Base-by-base conservation (phyloP, 2,797 vertebrate species). In the Agapornis canus region DNA sequence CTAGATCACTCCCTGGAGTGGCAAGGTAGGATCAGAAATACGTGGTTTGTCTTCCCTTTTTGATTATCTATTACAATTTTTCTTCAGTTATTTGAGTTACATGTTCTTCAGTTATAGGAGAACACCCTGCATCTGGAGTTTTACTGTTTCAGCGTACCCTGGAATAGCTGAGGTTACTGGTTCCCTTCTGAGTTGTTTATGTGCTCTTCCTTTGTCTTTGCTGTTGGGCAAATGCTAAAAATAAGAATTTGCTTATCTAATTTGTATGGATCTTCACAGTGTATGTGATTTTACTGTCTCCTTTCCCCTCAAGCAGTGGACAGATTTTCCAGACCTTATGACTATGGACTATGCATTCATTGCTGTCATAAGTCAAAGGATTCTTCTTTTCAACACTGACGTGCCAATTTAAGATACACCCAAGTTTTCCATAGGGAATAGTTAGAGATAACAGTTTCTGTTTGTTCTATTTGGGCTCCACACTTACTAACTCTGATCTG, bases 211-310 rank as follows among this genome's bases (percentile, higher is more conserved):
- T 77, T 93, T 85, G 87, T 65, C 92, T 92, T 95, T 95, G 94
- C 95, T 93, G 68, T 90, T 0, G 83, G 94, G 94, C 82, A 91
- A 95, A 93, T 89, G 88, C 95, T 96, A 96, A 96, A 96, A 96
- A 97, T 92, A 95, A 96, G 92, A 49, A 92, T 96, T 94, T 95
- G 93, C 87, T 95, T 96, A 94, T 97, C 96, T 96, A 77, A 96
- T 97, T 95, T 92, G 94, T 95, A 96, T 95, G 93, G 96, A 94
- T 95, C 95, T 94, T 94, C 82, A 76, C 81, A 85, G 52, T 70
- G 80, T 69, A 42, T 95, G 78, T 80, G 82, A 89, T 95, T 96
- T 94, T 79, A 31, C 90, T 92, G 88, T 40, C 84, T 96, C 77
- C 57, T 52, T 92, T 96, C 63, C 95, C 90, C 95, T 92, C 8